A percentile compares a stretch with the other conserved stretches of the same genome.
Conservation (phyloP, 2,888 invertebrate species). For the Parapristionchus giblindavisi region DNA sequence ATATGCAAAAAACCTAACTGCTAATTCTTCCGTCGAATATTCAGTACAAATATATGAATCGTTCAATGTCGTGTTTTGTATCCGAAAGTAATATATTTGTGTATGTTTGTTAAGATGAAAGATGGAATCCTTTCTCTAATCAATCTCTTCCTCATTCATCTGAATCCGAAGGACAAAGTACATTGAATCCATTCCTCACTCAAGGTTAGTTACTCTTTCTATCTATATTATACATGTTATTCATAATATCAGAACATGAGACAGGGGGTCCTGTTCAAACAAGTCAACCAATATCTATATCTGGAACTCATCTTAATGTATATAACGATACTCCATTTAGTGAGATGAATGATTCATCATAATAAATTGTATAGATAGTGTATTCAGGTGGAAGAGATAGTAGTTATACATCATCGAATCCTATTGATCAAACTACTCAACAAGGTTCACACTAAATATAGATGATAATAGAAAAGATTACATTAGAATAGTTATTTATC, state of each 20-base stretch:
- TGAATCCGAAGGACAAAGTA: background rate
- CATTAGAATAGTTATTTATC: too few species aligned
- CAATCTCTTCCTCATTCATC: background rate
- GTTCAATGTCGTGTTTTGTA: too few species aligned
- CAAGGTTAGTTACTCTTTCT: constrained; percentile 7
- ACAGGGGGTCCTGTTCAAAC: too few species aligned
- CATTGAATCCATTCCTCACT: constrained; percentile 3
- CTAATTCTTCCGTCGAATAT: too few species aligned
- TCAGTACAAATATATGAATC: too few species aligned
- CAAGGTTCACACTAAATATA: constrained; percentile 27
- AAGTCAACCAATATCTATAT: constrained; percentile 4
- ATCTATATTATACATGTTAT: background rate
- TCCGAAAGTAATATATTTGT: too few species aligned
- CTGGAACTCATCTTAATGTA: constrained; percentile 43
- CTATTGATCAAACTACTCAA: background rate
- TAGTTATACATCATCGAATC: constrained; percentile 52
- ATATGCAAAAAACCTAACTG: too few species aligned
- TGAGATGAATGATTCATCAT: constrained; percentile 39
- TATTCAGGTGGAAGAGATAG: constrained; percentile 52
- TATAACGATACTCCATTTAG: constrained; percentile 62
- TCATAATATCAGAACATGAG: too few species aligned
- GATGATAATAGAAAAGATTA: too few species aligned
- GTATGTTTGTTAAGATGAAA: too few species aligned
- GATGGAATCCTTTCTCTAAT: too few species aligned
- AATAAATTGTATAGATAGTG: background rate